These are phyloP conservation scores for Tapirus terrestris DNA, from an alignment of 2,113 vertebrate genomes.

Conservation along the genomic window DNA sequence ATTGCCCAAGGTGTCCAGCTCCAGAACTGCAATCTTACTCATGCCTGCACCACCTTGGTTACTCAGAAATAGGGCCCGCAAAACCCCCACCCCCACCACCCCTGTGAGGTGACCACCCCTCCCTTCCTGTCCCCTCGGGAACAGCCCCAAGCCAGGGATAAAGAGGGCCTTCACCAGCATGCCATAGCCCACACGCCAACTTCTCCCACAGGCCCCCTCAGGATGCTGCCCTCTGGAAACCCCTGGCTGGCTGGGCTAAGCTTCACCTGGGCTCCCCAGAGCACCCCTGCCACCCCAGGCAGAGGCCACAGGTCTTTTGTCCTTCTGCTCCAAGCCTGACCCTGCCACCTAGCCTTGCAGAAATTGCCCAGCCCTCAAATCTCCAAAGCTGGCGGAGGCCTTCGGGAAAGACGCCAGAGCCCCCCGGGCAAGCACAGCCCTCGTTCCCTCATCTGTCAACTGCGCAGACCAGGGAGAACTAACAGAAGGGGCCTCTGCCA, in stretches of 20 bases:
- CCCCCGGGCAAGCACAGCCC: background rate
- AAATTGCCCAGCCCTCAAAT: background rate
- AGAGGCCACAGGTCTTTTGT: background rate
- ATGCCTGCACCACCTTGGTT: background rate
- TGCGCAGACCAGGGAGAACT: background rate
- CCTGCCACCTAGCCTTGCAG: background rate
- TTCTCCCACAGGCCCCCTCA: background rate
- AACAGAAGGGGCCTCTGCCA: background rate
- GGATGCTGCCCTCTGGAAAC: background rate
- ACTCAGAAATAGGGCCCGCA: no score
- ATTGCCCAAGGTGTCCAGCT: background rate
- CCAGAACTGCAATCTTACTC: background rate
- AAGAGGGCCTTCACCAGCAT: background rate
- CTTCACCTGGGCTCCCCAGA: background rate
- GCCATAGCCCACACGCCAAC: background rate
- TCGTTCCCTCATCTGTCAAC: background rate
- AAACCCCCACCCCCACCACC: background rate
- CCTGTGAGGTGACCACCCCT: background rate
- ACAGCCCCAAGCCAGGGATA: background rate
- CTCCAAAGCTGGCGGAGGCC: background rate
- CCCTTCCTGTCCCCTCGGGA: background rate
- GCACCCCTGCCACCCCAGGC: background rate
- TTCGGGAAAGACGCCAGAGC: background rate
- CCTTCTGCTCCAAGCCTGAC: background rate
- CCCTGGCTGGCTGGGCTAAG: background rate